Conservation (phyloP, 2,888 invertebrate species). For the Hemistola chrysoprasaria region DNA sequence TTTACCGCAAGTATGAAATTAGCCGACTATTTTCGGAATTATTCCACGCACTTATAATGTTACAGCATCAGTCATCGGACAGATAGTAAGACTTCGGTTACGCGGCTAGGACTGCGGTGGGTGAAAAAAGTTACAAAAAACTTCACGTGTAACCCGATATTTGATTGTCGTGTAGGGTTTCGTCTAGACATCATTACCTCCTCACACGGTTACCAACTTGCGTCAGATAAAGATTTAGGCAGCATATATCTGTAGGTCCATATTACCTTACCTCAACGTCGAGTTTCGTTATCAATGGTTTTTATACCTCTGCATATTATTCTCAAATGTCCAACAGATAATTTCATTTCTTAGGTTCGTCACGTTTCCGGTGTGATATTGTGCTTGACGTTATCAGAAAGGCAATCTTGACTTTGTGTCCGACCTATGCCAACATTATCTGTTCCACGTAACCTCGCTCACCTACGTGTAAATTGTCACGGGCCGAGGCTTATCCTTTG, state of each 20-base stretch:
- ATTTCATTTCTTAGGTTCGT: conserved; percentile 28
- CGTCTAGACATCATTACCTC: conserved; percentile 64
- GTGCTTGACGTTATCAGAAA: conserved; percentile 51
- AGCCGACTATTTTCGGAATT: conserved; percentile 23
- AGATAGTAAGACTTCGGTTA: conserved; percentile 59
- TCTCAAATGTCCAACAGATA: conserved; percentile 20
- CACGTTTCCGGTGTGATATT: conserved; percentile 55
- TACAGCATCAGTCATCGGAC: conserved; percentile 54
- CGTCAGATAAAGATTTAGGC: conserved; percentile 15
- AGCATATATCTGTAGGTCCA: conserved; percentile 4
- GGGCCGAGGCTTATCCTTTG: conserved; percentile 56
- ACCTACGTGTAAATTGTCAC: conserved; percentile 66
- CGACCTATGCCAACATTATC: conserved; percentile 71
- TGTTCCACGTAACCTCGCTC: conserved; percentile 45
- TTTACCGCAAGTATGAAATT: conserved; percentile 32
- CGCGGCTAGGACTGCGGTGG: conserved; percentile 63
- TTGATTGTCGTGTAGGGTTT: conserved; percentile 60
- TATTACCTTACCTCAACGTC: conserved; percentile 4
- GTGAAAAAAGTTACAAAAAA: conserved; percentile 54
- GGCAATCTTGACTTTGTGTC: conserved; percentile 51
- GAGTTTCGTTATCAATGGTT: conserved; percentile 12
- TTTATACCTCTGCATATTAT: conserved; percentile 13
- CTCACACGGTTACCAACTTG: conserved; percentile 42
- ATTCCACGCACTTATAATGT: conserved; percentile 33
- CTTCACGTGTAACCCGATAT: conserved; percentile 60